These are phyloP conservation scores for Chloropsis hardwickii DNA, from an alignment of 2,113 vertebrate genomes.

Conservation along the genomic window DNA sequence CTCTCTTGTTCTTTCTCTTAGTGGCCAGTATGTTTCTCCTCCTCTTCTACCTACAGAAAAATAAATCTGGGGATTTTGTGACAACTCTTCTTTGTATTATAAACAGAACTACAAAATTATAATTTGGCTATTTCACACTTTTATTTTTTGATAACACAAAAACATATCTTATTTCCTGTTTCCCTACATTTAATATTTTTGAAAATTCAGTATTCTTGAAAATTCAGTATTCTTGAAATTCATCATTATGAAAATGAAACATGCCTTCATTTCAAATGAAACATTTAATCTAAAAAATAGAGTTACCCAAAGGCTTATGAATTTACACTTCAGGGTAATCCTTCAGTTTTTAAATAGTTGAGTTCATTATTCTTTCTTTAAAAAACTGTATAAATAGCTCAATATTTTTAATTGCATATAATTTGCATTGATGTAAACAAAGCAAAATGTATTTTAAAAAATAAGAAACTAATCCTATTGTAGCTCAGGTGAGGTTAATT, in stretches of 20 bases:
- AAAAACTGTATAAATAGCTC: not conserved
- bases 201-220: not conserved
- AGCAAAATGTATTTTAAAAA: accelerated
- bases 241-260: not conserved
- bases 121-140: not conserved
- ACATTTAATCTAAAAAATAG: not conserved
- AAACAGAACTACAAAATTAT: not conserved
- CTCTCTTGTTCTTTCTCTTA: not conserved
- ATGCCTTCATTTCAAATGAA: not conserved
- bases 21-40: not conserved
- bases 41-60: not conserved
- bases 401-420: not conserved
- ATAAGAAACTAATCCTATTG: not conserved
- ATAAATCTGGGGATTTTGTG: not conserved
- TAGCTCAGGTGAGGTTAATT: not conserved
- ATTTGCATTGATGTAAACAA: not conserved
- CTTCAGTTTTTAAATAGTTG: not conserved
- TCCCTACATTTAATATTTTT: not conserved
- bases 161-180: not conserved
- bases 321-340: not conserved
- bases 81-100: not conserved
- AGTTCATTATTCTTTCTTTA: not conserved
- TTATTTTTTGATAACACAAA: not conserved
- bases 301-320: not conserved
- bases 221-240: not conserved